Evolutionary conservation across 2,888 invertebrate genomes (phyloP).

Genomic region (Microplitis manilae): DNA sequence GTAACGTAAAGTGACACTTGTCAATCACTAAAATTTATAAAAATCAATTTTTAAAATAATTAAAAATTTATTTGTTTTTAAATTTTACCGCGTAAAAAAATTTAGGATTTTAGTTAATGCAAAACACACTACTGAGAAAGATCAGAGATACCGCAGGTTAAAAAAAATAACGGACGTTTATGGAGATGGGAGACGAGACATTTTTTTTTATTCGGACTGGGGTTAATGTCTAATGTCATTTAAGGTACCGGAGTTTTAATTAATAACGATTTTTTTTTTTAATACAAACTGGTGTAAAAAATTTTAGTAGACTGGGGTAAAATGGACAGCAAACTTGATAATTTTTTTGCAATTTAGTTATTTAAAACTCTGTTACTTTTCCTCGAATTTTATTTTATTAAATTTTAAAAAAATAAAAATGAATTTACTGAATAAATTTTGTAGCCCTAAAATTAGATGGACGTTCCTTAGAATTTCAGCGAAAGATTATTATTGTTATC

Average conservation of each 20-base stretch:
- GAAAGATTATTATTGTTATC: constrained; percentile 19
- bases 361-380: too few species aligned
- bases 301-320: neutral
- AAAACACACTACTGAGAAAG: constrained; percentile 15
- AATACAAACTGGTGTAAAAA: neutral
- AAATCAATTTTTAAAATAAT: neutral
- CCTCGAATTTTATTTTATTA: too few species aligned
- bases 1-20: neutral
- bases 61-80: neutral
- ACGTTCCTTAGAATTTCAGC: neutral
- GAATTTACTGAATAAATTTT: too few species aligned
- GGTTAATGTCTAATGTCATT: constrained; percentile 8
- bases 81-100: neutral
- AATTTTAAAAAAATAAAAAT: too few species aligned
- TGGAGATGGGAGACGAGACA: constrained; percentile 7
- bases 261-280: constrained; percentile 43
- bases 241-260: constrained; percentile 48
- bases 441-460: neutral
- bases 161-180: constrained; percentile 25
- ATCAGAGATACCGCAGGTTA: constrained; percentile 25
- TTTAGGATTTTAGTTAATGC: neutral
- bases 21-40: neutral
- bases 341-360: neutral
- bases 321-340: neutral
- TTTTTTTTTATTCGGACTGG: constrained; percentile 20